Conservation (phyloP, 2,888 invertebrate species). For the Tetanocera ferruginea region DNA sequence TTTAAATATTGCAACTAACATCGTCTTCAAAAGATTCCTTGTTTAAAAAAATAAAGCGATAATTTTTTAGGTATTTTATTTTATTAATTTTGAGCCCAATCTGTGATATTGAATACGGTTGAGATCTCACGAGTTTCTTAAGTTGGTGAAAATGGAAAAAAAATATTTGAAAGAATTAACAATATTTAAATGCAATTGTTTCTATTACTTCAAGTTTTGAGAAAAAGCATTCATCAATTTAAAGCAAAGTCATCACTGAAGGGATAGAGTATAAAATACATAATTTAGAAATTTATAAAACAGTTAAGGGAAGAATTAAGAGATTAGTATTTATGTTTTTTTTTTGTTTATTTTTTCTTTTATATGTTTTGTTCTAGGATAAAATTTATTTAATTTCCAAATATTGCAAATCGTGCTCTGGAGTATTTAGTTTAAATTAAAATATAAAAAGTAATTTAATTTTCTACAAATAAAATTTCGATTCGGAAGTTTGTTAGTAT, state of each 20-base stretch:
- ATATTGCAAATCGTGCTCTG: too few species aligned
- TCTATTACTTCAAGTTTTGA: too few species aligned
- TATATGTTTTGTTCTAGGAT: background rate
- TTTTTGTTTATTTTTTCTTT: background rate
- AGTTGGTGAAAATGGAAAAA: background rate
- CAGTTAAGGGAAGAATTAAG: background rate
- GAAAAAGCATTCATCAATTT: too few species aligned
- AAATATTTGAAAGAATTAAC: too few species aligned
- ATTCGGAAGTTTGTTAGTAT: too few species aligned
- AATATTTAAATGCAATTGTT: too few species aligned
- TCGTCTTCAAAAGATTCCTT: slow-evolving; percentile 22
- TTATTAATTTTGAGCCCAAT: slow-evolving; percentile 7
- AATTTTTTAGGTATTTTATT: background rate
- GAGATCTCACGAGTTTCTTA: slow-evolving; percentile 18
- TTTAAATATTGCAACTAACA: background rate
- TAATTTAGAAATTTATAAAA: background rate
- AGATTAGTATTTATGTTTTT: background rate
- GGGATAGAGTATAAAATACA: background rate
- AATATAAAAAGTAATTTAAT: too few species aligned
- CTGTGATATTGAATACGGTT: background rate
- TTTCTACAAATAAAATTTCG: too few species aligned
- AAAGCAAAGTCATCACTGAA: background rate
- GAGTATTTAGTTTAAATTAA: too few species aligned
- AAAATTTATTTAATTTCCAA: background rate
- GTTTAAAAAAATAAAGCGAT: slow-evolving; percentile 13